These are phyloP conservation scores for Corvus moneduloides DNA, from an alignment of 2,113 vertebrate genomes.

Conservation along the genomic window DNA sequence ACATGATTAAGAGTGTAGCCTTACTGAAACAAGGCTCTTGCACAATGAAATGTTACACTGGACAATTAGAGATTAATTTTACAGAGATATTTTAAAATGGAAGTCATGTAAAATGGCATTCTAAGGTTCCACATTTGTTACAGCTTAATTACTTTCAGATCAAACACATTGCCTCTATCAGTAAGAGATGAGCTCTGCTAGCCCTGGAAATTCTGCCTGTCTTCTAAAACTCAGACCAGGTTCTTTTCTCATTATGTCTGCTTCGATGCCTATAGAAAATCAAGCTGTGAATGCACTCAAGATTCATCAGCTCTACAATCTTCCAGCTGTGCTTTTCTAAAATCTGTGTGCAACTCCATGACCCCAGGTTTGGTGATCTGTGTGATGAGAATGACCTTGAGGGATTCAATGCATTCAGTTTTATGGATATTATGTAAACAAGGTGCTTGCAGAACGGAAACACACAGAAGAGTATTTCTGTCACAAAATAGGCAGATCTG, in stretches of 20 bases:
- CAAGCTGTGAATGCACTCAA: background rate
- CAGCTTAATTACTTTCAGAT: background rate
- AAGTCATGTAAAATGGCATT: background rate
- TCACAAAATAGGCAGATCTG: background rate
- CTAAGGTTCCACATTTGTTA: background rate
- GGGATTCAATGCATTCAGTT: background rate
- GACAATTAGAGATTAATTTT: background rate
- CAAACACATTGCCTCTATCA: background rate
- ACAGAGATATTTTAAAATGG: background rate
- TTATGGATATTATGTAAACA: background rate
- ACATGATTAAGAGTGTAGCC: background rate
- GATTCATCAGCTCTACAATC: background rate
- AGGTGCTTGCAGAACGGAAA: background rate
- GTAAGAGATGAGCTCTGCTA: background rate
- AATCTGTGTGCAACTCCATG: background rate
- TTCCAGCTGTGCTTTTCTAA: background rate
- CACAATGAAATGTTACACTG: background rate
- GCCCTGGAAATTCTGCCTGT: background rate
- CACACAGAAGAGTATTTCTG: background rate
- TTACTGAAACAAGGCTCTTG: background rate
- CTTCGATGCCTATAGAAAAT: background rate
- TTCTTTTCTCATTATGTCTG: background rate
- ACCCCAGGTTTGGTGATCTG: background rate
- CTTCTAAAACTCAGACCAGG: background rate
- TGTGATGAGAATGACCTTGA: background rate